A percentile compares a stretch with the other conserved stretches of the same genome.
Conservation (phyloP, 1,140 invertebrate genomes). For the Hesperophylax magnus region DNA sequence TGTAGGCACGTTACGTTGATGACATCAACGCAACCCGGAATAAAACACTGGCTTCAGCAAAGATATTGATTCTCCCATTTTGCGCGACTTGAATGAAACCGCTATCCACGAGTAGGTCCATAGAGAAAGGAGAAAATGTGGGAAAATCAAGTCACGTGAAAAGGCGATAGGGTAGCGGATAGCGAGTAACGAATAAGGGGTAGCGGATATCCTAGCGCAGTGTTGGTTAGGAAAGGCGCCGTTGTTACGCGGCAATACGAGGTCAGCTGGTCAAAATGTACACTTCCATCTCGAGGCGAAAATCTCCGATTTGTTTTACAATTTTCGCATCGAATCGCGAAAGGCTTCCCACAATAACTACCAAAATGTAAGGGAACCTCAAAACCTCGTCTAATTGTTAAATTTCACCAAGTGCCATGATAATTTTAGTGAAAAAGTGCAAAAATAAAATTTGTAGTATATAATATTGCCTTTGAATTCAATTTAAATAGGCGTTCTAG, state of each 20-base stretch:
- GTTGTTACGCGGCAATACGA: conserved; percentile 1
- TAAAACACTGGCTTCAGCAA: not conserved
- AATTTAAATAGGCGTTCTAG: conserved; percentile 12
- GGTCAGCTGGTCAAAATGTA: conserved; percentile 50
- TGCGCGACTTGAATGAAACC: no score
- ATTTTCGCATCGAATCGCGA: conserved; percentile 21
- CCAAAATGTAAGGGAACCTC: conserved; percentile 41
- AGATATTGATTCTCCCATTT: not conserved
- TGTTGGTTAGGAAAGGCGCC: conserved; percentile 21
- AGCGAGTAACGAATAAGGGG: no score
- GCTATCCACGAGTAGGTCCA: no score
- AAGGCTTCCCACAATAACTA: conserved; percentile 21
- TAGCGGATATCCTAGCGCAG: no score
- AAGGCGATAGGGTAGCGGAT: no score
- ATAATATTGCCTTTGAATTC: conserved; percentile 23
- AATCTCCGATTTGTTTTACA: conserved; percentile 15
- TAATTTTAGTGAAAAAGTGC: conserved; percentile 51
- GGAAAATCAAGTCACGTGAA: no score
- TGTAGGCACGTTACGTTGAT: not conserved
- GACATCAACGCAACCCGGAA: not conserved
- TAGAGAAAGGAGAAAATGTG: no score
- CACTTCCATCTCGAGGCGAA: conserved; percentile 23
- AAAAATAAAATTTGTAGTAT: conserved; percentile 40
- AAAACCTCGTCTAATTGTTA: conserved; percentile 39
- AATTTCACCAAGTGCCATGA: conserved; percentile 52